phyloP scores from a whole-genome alignment of 2,888 invertebrate species.

The Alcis repandata region DNA sequence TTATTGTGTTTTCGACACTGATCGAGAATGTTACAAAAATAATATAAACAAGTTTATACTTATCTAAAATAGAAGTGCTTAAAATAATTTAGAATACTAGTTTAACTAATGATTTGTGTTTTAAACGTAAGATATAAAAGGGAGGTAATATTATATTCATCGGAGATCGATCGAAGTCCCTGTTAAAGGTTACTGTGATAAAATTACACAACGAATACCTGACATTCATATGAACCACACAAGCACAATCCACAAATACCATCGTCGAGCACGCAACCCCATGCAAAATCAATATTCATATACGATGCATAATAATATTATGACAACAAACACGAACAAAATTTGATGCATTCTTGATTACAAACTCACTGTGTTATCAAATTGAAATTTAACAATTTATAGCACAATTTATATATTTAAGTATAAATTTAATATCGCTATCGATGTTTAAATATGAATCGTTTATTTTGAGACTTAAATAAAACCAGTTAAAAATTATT shows the following conservation, averaged over 20 bases:
- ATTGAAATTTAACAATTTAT: neutral
- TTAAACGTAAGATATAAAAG: neutral
- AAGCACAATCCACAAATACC: slow-evolving; percentile 42
- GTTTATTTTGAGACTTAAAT: slow-evolving; percentile 9
- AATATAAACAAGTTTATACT: slow-evolving; percentile 13
- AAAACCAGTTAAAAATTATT: no score
- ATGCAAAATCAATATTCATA: slow-evolving; percentile 46
- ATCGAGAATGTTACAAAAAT: slow-evolving; percentile 22
- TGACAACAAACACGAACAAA: slow-evolving; percentile 30
- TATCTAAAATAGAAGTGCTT: slow-evolving; percentile 6
- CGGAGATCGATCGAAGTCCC: slow-evolving; percentile 11
- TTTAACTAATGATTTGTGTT: slow-evolving; percentile 30
- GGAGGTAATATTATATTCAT: neutral
- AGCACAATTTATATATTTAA: slow-evolving; percentile 13
- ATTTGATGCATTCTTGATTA: slow-evolving; percentile 15
- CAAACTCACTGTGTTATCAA: slow-evolving; percentile 30
- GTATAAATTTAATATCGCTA: slow-evolving; percentile 10
- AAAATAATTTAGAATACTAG: slow-evolving; percentile 38
- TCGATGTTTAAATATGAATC: neutral
- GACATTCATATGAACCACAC: slow-evolving; percentile 39
- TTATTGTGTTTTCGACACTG: slow-evolving; percentile 21
- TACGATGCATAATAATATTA: slow-evolving; percentile 35
- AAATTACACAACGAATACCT: slow-evolving; percentile 32
- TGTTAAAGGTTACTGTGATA: slow-evolving; percentile 28
- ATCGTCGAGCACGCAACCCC: slow-evolving; percentile 44